Conservation (phyloP, 2,888 invertebrate species). For the Phania funesta region DNA sequence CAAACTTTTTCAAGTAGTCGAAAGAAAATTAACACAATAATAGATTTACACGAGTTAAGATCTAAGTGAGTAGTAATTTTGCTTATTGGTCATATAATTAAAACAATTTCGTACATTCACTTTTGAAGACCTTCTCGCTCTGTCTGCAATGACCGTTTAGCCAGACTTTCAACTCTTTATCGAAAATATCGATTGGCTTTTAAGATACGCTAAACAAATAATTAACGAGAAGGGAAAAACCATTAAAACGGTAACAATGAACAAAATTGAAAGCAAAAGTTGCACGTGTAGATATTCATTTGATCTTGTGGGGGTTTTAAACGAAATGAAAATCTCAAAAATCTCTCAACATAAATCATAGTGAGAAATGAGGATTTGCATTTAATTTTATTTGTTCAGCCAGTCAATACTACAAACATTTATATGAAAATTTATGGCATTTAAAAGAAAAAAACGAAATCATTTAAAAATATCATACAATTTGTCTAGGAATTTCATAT, state of each 20-base stretch:
- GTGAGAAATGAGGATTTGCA: slow-evolving; percentile 48
- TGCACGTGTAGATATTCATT: neutral
- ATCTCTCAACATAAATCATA: neutral
- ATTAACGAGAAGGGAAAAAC: no score
- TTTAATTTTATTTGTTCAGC: slow-evolving; percentile 23
- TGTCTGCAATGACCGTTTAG: no score
- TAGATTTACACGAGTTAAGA: no score
- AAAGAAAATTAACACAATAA: no score
- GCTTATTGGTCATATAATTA: neutral
- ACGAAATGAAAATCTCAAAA: neutral
- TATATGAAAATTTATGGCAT: slow-evolving; percentile 23
- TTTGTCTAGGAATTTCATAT: slow-evolving; percentile 52
- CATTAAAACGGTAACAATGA: neutral
- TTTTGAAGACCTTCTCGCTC: neutral
- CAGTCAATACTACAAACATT: slow-evolving; percentile 24
- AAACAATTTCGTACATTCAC: neutral
- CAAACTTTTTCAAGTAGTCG: no score
- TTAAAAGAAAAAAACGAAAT: slow-evolving; percentile 28
- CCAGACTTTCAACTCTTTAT: no score
- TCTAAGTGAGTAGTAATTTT: no score
- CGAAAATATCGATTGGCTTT: no score
- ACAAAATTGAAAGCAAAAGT: neutral
- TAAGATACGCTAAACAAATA: no score
- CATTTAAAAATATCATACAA: slow-evolving; percentile 37
- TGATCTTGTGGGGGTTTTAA: neutral